Conservation (phyloP, 2,797 vertebrate genomes). For the Holocentrus rufus region DNA sequence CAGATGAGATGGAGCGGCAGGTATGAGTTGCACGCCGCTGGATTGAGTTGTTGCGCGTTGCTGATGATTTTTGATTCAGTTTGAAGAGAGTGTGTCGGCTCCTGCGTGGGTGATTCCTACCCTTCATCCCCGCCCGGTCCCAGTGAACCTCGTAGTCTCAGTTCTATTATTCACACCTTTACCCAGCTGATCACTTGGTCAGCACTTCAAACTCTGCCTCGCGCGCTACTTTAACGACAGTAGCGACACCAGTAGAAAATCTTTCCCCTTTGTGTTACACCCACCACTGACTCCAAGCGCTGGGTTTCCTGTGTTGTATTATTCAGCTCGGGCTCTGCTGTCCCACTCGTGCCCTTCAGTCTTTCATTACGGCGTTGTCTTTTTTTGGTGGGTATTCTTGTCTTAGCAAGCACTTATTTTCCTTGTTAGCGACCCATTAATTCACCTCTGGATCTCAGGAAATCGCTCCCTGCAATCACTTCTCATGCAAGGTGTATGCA, state of each 20-base stretch:
- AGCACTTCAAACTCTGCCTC: constrained; percentile 44
- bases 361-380: constrained; percentile 32
- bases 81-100: constrained; percentile 45
- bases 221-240: constrained; percentile 22
- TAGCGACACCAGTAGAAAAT: constrained; percentile 25
- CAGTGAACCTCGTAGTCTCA: constrained; percentile 28
- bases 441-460: not conserved
- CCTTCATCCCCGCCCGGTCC: constrained; percentile 37
- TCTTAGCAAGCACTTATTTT: not conserved
- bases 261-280: constrained; percentile 26
- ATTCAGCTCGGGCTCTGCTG: constrained; percentile 48
- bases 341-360: constrained; percentile 42
- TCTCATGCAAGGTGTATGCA: not conserved
- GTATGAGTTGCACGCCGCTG: constrained; percentile 19
- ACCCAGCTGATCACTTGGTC: constrained; percentile 40
- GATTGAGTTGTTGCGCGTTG: constrained; percentile 40
- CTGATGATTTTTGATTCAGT: constrained; percentile 55
- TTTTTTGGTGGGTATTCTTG: constrained; percentile 17
- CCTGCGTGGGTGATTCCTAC: constrained; percentile 32
- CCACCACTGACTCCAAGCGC: constrained; percentile 34
- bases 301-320: constrained; percentile 54
- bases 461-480: not conserved
- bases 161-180: constrained; percentile 74
- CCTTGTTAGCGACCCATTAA: not conserved
- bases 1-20: not conserved